Conservation (phyloP, 2,797 vertebrate genomes). For the Lophius americanus region DNA sequence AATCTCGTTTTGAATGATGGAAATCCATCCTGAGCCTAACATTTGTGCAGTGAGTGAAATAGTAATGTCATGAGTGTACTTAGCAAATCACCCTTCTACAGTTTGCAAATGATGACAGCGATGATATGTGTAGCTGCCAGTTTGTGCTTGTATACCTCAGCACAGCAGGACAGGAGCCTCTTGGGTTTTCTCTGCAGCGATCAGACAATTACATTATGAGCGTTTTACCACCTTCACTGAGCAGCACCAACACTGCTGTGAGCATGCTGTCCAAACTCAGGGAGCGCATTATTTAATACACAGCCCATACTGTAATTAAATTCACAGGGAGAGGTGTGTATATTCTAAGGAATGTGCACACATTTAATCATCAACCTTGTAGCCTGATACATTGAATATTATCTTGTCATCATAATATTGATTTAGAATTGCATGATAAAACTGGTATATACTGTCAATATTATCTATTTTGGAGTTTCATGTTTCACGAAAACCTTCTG, state of each 20-base stretch:
- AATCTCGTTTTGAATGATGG: slow-evolving; percentile 33
- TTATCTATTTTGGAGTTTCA: no score
- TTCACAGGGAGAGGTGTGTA: neutral
- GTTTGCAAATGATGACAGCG: slow-evolving; percentile 52
- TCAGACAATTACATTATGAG: slow-evolving; percentile 40
- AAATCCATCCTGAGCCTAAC: slow-evolving; percentile 51
- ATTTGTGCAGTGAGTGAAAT: slow-evolving; percentile 41
- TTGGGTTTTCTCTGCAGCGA: slow-evolving; percentile 17
- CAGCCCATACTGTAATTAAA: slow-evolving; percentile 20
- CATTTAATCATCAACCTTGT: slow-evolving; percentile 4
- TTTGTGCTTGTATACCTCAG: slow-evolving; percentile 29
- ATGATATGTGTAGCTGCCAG: slow-evolving; percentile 50
- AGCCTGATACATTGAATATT: slow-evolving; percentile 4
- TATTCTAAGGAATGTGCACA: neutral
- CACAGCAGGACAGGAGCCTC: slow-evolving; percentile 40
- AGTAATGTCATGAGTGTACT: slow-evolving; percentile 58
- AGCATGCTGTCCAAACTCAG: slow-evolving; percentile 23
- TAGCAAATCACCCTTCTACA: slow-evolving; percentile 40
- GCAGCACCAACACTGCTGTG: slow-evolving; percentile 24
- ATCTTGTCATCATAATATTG: slow-evolving; percentile 30
- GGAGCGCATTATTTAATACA: slow-evolving; percentile 22
- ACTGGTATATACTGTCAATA: no score
- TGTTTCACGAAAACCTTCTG: no score
- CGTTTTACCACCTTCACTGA: slow-evolving; percentile 44
- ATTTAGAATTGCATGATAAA: no score